Evolutionary conservation across 2,113 vertebrate species (phyloP).

Genomic region (Psittacara wagleri): DNA sequence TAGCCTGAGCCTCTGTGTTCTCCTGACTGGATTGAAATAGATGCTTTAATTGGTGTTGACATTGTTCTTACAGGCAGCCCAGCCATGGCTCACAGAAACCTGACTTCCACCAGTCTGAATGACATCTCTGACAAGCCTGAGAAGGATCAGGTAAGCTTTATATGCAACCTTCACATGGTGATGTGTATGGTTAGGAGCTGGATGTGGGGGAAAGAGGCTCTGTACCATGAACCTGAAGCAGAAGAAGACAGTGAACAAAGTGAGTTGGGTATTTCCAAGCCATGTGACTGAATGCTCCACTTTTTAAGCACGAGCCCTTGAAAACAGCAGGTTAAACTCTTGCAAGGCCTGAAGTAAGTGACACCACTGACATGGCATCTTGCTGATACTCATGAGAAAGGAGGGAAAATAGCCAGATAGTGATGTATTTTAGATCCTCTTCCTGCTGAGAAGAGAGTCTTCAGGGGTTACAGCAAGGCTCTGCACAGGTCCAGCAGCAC

Average conservation of each 20-base stretch:
- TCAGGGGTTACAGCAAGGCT: background rate
- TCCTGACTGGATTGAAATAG: background rate
- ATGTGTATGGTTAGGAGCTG: background rate
- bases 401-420: background rate
- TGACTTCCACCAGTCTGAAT: slow-evolving; percentile 91
- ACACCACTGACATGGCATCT: rapidly evolving
- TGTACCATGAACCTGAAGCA: background rate
- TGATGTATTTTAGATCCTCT: background rate
- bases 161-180: background rate
- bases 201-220: background rate
- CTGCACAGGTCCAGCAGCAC: background rate
- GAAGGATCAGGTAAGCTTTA: slow-evolving; percentile 90
- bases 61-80: slow-evolving; percentile 85
- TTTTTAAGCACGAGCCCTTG: background rate
- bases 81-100: slow-evolving; percentile 85
- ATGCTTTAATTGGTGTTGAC: slow-evolving; percentile 1
- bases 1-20: slow-evolving; percentile 37
- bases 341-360: background rate
- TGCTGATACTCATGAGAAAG: background rate
- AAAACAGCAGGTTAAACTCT: background rate
- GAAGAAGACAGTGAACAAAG: background rate
- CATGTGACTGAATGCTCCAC: background rate
- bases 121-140: slow-evolving; percentile 98
- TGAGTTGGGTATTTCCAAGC: background rate
- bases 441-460: background rate